A percentile compares a stretch with the other conserved stretches of the same genome.
phyloP scores from a whole-genome alignment of 1,140 invertebrate genomes.

The Cydia fagiglandana region DNA sequence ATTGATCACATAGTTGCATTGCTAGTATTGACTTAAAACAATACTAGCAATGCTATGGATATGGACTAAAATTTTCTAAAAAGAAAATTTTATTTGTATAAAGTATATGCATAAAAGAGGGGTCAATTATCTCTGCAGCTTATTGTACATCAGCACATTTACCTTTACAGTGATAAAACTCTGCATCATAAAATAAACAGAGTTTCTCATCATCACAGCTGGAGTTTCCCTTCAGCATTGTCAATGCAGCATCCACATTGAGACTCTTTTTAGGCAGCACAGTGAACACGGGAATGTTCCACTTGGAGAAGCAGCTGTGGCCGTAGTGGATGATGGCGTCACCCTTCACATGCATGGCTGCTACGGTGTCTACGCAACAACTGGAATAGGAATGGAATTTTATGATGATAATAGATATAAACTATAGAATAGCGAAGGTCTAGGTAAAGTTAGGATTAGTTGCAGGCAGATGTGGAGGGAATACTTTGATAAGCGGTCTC shows the following conservation, averaged over 20 bases:
- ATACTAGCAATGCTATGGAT: too few relatives aligned
- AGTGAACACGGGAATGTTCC: slow-evolving; percentile 86
- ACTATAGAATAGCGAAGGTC: too few relatives aligned
- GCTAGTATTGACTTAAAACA: too few relatives aligned
- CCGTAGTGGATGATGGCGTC: slow-evolving; percentile 96
- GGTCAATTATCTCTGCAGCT: too few relatives aligned
- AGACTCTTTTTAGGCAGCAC: slow-evolving; percentile 82
- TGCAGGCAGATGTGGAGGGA: too few relatives aligned
- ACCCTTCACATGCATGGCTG: slow-evolving; percentile 90
- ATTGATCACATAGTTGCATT: too few relatives aligned
- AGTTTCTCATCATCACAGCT: slow-evolving; percentile 71
- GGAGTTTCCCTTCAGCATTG: slow-evolving; percentile 49
- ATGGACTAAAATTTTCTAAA: too few relatives aligned
- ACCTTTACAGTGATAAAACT: slow-evolving; percentile 84
- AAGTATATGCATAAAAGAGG: too few relatives aligned
- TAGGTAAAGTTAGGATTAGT: too few relatives aligned
- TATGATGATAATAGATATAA: too few relatives aligned
- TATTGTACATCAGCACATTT: slow-evolving; percentile 38
- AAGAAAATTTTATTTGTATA: too few relatives aligned
- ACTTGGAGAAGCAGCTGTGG: slow-evolving; percentile 89
- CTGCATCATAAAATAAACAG: slow-evolving; percentile 87
- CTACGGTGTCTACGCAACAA: slow-evolving; percentile 96
- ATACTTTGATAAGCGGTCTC: too few relatives aligned
- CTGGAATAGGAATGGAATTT: slow-evolving; percentile 72
- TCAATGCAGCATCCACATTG: slow-evolving; percentile 69